These are phyloP conservation scores for Acrocera orbiculus DNA, from an alignment of 2,888 invertebrate genomes.

Conservation along the genomic window DNA sequence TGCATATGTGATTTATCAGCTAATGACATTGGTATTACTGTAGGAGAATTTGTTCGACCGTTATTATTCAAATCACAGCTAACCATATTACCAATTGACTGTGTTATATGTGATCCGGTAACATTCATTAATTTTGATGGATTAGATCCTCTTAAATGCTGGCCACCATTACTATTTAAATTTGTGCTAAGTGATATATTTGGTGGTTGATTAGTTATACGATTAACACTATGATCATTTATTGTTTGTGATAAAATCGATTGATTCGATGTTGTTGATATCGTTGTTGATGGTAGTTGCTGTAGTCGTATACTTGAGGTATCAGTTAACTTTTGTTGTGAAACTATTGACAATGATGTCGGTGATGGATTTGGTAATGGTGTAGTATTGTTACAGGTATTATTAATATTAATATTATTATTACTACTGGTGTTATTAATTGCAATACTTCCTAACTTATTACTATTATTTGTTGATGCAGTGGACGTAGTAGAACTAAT, in stretches of 20 bases:
- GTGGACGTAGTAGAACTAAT: conserved; percentile 22
- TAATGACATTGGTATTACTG: conserved; percentile 9
- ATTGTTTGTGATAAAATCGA: too few species aligned
- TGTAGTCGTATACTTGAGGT: conserved; percentile 6
- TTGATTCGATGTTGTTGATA: conserved; percentile 6
- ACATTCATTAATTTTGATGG: conserved; percentile 12
- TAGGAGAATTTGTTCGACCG: conserved; percentile 5
- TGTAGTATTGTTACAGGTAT: conserved; percentile 11
- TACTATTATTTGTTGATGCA: conserved; percentile 14
- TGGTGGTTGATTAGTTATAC: too few species aligned
- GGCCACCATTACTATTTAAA: conserved; percentile 4
- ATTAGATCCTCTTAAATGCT: too few species aligned
- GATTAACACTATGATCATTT: too few species aligned
- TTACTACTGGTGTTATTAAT: conserved; percentile 9
- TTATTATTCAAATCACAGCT: conserved; percentile 17
- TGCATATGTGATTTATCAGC: conserved; percentile 26
- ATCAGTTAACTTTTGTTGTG: conserved; percentile 8
- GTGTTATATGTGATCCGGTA: conserved; percentile 6
- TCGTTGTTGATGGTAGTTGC: neutral
- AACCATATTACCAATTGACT: conserved; percentile 11
- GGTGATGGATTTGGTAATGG: conserved; percentile 17
- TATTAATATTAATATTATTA: too few species aligned
- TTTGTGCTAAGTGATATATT: too few species aligned
- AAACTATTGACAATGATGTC: conserved; percentile 12
- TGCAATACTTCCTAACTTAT: conserved; percentile 10